These are phyloP conservation scores for Fabriciana adippe DNA, from an alignment of 2,888 invertebrate genomes.

Conservation along the genomic window DNA sequence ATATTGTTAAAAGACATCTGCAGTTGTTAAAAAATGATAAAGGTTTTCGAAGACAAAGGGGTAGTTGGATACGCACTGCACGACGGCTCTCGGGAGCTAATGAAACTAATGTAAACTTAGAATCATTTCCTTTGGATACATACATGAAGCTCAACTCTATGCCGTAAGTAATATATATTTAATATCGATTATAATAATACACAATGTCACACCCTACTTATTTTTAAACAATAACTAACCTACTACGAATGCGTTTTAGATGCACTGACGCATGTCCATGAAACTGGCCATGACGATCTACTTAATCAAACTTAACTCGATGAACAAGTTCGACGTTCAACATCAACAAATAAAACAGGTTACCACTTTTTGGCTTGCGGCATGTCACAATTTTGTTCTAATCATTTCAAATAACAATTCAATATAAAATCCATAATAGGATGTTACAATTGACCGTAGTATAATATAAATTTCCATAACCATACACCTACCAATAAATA, in stretches of 20 bases:
- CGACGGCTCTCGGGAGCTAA: constrained; percentile 70
- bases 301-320: constrained; percentile 56
- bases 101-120: constrained; percentile 60
- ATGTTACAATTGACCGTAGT: neutral
- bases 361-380: constrained; percentile 55
- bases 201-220: constrained; percentile 19
- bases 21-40: constrained; percentile 75
- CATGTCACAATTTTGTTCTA: constrained; percentile 54
- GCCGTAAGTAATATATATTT: constrained; percentile 65
- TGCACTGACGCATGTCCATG: constrained; percentile 50
- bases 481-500: neutral
- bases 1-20: constrained; percentile 77
- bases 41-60: constrained; percentile 74
- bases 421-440: neutral
- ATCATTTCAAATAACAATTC: constrained; percentile 49
- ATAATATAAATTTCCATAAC: neutral
- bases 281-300: constrained; percentile 55
- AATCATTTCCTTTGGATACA: constrained; percentile 63
- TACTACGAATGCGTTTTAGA: constrained; percentile 40
- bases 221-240: constrained; percentile 23
- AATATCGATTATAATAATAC: constrained; percentile 7
- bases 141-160: constrained; percentile 76
- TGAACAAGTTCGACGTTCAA: constrained; percentile 32
- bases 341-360: constrained; percentile 62
- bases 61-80: constrained; percentile 76